Conservation (phyloP, 2,797 vertebrate species). For the Eurystomus glaucurus region DNA sequence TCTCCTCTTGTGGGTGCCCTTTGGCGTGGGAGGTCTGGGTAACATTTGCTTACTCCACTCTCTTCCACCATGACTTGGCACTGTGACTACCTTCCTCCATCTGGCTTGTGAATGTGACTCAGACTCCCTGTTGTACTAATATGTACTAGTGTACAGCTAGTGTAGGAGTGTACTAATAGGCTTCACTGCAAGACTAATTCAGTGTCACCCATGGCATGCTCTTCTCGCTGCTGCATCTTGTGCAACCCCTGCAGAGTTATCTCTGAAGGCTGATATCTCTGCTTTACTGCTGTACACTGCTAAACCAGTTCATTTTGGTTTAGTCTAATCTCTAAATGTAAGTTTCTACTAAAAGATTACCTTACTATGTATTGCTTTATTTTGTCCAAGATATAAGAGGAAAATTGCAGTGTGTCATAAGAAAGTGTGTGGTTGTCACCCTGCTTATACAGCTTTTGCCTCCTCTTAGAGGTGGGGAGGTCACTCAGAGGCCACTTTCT, state of each 20-base stretch:
- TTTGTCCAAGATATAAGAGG: not conserved
- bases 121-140: not conserved
- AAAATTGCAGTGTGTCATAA: not conserved
- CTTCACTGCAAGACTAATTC: not conserved
- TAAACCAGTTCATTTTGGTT: not conserved
- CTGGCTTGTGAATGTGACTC: not conserved
- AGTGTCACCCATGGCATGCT: not conserved
- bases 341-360: not conserved
- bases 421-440: not conserved
- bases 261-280: not conserved
- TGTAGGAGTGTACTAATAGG: not conserved
- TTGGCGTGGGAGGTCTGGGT: not conserved
- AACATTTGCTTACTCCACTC: not conserved
- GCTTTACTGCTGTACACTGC: not conserved
- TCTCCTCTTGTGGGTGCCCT: not conserved
- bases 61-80: not conserved
- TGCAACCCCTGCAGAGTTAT: not conserved
- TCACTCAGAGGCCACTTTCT: not conserved
- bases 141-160: accelerated
- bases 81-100: not conserved
- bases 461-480: not conserved
- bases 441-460: not conserved
- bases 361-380: not conserved
- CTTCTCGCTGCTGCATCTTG: not conserved
- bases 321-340: not conserved